phyloP scores from a whole-genome alignment of 2,797 vertebrate species.

The Pyrrhura leucotis region DNA sequence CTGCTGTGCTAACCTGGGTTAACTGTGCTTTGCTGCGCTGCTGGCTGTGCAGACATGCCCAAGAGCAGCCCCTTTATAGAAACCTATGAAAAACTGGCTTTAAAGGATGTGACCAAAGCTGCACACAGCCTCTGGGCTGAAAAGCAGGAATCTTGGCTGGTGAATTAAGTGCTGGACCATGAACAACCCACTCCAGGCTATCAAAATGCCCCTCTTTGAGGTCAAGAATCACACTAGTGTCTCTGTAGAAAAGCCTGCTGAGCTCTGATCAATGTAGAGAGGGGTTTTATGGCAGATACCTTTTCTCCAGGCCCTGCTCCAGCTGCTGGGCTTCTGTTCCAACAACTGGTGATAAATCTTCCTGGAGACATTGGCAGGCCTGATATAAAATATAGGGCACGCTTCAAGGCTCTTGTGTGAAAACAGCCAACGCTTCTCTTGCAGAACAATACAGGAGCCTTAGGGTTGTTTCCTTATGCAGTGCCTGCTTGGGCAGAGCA shows the following conservation, averaged over 20 bases:
- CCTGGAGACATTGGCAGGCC: not conserved
- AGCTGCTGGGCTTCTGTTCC: not conserved
- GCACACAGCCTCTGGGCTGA: not conserved
- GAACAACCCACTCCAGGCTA: not conserved
- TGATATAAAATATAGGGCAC: not conserved
- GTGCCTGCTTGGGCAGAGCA: not conserved
- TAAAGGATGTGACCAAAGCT: not conserved
- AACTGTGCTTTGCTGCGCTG: not conserved
- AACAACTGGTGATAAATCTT: not conserved
- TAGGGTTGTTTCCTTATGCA: not conserved
- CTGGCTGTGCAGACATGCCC: not conserved
- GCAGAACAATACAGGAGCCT: not conserved
- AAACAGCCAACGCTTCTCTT: not conserved
- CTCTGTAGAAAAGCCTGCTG: not conserved
- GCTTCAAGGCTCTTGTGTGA: not conserved
- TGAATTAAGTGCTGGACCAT: too few relatives aligned
- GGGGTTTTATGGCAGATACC: not conserved
- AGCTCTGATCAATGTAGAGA: not conserved
- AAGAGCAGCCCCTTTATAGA: not conserved
- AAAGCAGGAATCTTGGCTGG: not conserved
- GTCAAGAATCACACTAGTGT: not conserved
- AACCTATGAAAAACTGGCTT: not conserved
- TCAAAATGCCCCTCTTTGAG: not conserved
- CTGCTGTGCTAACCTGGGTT: not conserved
- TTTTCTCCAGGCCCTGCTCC: not conserved